Evolutionary conservation across 2,113 vertebrate genomes (phyloP).

Genomic region (Mesitornis unicolor): DNA sequence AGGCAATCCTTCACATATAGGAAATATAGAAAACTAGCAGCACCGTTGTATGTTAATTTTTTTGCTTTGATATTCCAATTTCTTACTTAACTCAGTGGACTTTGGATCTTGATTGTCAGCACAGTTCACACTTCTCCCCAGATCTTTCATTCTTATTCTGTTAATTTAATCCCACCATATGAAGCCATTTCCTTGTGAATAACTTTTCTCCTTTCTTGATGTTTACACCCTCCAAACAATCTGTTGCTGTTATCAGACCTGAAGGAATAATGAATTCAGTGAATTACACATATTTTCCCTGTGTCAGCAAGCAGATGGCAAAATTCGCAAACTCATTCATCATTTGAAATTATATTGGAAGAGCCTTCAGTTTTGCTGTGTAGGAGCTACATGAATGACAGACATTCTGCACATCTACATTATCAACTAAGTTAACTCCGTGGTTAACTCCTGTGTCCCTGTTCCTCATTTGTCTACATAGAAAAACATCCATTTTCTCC

Average conservation of each 20-base stretch:
- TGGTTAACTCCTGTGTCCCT: neutral
- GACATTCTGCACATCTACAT: neutral
- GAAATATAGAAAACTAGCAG: neutral
- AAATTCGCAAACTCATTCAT: constrained; percentile 62
- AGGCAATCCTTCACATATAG: neutral
- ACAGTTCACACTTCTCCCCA: accelerated
- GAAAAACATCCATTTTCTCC: neutral
- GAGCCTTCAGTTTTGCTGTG: neutral
- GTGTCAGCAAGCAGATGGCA: constrained; percentile 65
- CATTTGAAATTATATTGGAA: constrained; percentile 52
- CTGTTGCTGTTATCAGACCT: constrained; percentile 45
- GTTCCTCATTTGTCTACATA: neutral
- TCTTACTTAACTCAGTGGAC: neutral
- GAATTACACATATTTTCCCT: constrained; percentile 53
- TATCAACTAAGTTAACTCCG: neutral
- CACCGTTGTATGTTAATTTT: neutral
- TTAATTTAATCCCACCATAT: neutral
- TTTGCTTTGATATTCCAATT: neutral
- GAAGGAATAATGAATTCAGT: constrained; percentile 60
- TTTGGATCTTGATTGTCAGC: neutral
- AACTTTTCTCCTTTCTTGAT: neutral
- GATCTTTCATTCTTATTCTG: neutral
- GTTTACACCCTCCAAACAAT: constrained; percentile 45
- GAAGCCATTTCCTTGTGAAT: neutral
- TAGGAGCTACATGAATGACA: constrained; percentile 22